A percentile compares a stretch with the other conserved stretches of the same genome.
These are phyloP conservation scores for Stomatorhinus walkeri DNA, from an alignment of 2,797 vertebrate genomes.

Conservation along the genomic window DNA sequence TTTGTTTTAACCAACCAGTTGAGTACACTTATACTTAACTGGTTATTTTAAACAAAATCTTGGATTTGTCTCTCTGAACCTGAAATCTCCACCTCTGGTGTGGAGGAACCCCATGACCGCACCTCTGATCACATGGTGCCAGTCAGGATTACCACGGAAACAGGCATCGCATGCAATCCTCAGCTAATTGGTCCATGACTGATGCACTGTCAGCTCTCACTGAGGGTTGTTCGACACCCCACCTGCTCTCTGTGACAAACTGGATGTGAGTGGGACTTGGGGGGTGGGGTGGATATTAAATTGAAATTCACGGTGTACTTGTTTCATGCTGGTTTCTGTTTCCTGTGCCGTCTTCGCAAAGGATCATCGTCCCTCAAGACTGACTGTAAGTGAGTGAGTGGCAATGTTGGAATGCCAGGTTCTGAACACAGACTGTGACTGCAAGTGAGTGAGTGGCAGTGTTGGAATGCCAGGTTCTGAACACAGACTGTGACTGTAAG, in stretches of 20 bases:
- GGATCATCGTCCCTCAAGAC: background rate
- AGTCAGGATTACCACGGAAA: slow-evolving; percentile 17
- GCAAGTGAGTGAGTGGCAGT: background rate
- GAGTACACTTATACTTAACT: background rate
- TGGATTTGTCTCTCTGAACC: background rate
- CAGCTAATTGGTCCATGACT: background rate
- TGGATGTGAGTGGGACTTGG: background rate
- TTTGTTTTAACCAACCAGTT: background rate
- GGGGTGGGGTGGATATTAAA: background rate
- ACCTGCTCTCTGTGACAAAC: background rate
- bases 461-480: too few species aligned
- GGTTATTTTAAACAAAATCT: background rate
- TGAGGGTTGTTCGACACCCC: background rate
- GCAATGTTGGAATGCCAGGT: background rate
- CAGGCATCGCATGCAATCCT: background rate
- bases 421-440: too few species aligned
- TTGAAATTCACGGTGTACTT: background rate
- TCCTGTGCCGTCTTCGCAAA: background rate
- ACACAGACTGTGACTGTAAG: background rate
- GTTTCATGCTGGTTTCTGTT: background rate
- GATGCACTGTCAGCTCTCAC: background rate
- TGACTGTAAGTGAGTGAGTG: background rate
- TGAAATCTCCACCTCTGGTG: background rate
- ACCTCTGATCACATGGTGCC: slow-evolving; percentile 6
- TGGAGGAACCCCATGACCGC: background rate